These are phyloP conservation scores for Holotrichia oblita DNA, from an alignment of 1,140 invertebrate species.

Conservation along the genomic window DNA sequence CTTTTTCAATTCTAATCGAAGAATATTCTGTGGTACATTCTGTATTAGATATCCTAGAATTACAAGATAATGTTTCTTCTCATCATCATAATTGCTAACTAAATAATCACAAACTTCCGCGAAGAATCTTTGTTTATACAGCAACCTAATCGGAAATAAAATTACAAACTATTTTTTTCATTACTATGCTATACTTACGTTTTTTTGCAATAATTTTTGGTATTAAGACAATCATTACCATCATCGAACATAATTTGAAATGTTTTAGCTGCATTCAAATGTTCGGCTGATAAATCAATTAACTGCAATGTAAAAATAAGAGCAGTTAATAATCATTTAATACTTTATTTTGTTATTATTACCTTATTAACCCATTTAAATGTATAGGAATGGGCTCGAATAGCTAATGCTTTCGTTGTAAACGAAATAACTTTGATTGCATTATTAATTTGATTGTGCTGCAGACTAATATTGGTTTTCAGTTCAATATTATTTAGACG, in stretches of 20 bases:
- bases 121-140: conserved; percentile 57
- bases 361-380: conserved; percentile 9
- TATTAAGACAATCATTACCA: conserved; percentile 57
- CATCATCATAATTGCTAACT: conserved; percentile 57
- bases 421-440: not conserved
- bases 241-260: conserved; percentile 64
- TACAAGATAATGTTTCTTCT: conserved; percentile 68
- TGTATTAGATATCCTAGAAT: conserved; percentile 72
- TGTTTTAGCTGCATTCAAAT: conserved; percentile 46
- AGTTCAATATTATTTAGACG: not conserved
- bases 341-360: not conserved
- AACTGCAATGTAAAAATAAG: not conserved
- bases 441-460: not conserved
- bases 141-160: conserved; percentile 52
- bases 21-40: conserved; percentile 67
- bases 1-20: conserved; percentile 70
- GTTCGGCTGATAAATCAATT: not conserved
- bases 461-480: not conserved
- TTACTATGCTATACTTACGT: conserved; percentile 49
- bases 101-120: conserved; percentile 48
- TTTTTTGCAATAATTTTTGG: conserved; percentile 60
- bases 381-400: not conserved
- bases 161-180: conserved; percentile 31
- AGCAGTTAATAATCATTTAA: not conserved
- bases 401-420: not conserved